Evolutionary conservation across 2,888 invertebrate species (phyloP).

Genomic region (Drosophila algonquin): DNA sequence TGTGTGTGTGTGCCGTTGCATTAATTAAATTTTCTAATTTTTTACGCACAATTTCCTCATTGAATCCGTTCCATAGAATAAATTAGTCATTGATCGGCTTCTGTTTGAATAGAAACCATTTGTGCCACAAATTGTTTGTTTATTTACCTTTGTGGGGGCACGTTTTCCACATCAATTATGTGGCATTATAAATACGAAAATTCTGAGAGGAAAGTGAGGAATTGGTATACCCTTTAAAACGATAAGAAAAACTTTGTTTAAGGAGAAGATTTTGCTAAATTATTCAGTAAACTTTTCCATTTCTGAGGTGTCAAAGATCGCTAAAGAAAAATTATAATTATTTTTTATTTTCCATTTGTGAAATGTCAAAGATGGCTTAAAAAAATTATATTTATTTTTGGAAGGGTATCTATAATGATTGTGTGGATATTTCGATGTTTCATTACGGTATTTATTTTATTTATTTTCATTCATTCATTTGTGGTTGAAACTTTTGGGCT

Average conservation of each 20-base stretch:
- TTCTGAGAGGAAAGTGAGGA: fast-evolving
- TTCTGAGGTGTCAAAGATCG: too few relatives aligned
- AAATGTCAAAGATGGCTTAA: too few relatives aligned
- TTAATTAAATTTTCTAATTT: conserved; percentile 73
- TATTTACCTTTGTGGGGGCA: conserved; percentile 16
- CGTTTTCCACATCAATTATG: neutral
- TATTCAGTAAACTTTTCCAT: too few relatives aligned
- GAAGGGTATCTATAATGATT: neutral
- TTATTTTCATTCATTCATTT: neutral
- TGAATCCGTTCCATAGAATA: conserved; percentile 33
- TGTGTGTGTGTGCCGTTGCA: conserved; percentile 3
- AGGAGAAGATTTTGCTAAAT: neutral
- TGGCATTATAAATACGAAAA: neutral
- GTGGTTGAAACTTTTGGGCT: neutral
- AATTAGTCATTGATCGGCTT: conserved; percentile 26
- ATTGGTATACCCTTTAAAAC: neutral
- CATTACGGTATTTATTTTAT: neutral
- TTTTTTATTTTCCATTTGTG: too few relatives aligned
- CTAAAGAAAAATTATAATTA: too few relatives aligned
- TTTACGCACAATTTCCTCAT: conserved; percentile 58
- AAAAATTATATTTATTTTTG: too few relatives aligned
- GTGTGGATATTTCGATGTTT: neutral
- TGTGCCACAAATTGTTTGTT: conserved; percentile 5
- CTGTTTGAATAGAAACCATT: neutral
- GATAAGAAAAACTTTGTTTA: neutral